Evolutionary conservation across 2,113 vertebrate species (phyloP).

Genomic region (Phainopepla nitens): DNA sequence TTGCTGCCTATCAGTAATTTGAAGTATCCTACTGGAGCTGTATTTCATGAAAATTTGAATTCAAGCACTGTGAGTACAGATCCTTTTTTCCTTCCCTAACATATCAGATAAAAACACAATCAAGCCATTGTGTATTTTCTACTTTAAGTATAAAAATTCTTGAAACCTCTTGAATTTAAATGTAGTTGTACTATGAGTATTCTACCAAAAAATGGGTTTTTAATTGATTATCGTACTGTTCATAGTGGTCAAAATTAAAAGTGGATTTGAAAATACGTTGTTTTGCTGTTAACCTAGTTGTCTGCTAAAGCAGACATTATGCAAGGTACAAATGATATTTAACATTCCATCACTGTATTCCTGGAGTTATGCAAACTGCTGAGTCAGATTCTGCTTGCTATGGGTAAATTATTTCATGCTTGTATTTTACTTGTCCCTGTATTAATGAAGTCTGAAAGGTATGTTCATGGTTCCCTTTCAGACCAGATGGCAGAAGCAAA

Average conservation of each 20-base stretch:
- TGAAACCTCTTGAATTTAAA: background rate
- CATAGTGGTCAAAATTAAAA: background rate
- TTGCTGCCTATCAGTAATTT: slow-evolving; percentile 37
- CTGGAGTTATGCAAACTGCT: background rate
- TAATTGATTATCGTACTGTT: background rate
- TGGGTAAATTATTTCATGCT: background rate
- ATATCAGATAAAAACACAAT: background rate
- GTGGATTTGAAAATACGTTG: background rate
- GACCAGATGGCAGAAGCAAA: background rate
- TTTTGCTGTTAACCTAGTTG: background rate
- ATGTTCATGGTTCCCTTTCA: slow-evolving; percentile 4
- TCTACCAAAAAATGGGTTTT: background rate
- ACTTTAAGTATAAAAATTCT: background rate
- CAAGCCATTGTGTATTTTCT: background rate
- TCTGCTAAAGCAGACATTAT: background rate
- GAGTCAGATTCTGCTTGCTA: slow-evolving; percentile 33
- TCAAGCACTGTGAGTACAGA: background rate
- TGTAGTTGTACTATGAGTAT: background rate
- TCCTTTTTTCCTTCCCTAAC: background rate
- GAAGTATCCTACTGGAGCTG: background rate
- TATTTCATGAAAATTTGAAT: background rate
- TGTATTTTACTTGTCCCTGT: background rate
- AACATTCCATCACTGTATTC: background rate
- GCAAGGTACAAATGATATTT: background rate
- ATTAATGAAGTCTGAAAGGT: background rate